phyloP scores from a whole-genome alignment of 2,888 invertebrate genomes.

The Hanleya hanleyi region DNA sequence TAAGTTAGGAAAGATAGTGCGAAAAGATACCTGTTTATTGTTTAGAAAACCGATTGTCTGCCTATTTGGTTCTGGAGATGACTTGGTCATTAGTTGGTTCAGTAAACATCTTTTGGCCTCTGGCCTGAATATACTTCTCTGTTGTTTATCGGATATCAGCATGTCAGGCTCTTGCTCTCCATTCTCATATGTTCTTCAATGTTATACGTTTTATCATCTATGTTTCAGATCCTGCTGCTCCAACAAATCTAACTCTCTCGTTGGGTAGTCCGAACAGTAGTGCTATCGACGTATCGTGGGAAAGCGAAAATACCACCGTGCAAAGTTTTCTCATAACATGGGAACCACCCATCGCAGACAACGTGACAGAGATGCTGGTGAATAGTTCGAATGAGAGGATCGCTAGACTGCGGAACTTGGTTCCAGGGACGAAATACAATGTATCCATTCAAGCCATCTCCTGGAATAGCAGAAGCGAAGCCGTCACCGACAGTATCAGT shows the following conservation, averaged over 20 bases:
- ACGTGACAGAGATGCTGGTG: neutral
- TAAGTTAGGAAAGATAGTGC: too few relatives aligned
- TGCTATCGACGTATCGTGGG: neutral
- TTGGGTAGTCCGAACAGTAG: neutral
- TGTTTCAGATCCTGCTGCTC: neutral
- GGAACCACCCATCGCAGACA: neutral
- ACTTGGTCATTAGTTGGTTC: too few relatives aligned
- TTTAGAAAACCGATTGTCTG: too few relatives aligned
- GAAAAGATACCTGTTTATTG: too few relatives aligned
- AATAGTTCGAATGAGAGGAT: neutral
- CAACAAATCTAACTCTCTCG: neutral
- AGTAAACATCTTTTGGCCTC: too few relatives aligned
- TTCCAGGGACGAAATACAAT: neutral
- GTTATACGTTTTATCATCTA: neutral
- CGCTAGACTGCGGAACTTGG: neutral
- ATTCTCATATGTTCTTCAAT: too few relatives aligned
- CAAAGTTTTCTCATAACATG: neutral
- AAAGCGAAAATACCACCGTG: neutral
- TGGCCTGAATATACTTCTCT: too few relatives aligned
- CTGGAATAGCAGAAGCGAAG: neutral
- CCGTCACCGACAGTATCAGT: neutral
- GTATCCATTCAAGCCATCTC: neutral
- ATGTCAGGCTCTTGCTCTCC: too few relatives aligned
- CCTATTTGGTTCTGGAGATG: too few relatives aligned
- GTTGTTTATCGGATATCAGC: too few relatives aligned